Base-by-base conservation (phyloP, 2,797 vertebrate species). In the Sphenodon punctatus region DNA sequence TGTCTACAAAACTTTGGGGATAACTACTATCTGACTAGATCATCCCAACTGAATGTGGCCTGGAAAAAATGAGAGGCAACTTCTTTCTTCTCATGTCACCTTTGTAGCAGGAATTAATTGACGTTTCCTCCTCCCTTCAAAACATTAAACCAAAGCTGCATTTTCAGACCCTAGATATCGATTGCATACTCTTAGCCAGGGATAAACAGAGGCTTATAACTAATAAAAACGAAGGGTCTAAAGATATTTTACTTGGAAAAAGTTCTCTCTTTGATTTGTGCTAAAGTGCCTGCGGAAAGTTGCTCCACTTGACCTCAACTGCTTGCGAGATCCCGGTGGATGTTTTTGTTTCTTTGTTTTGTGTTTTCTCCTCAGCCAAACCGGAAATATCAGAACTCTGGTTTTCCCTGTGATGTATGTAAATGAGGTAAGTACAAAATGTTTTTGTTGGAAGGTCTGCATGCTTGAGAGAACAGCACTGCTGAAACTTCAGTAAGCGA, bases 321-420 rank as follows among this genome's bases (percentile, higher is more conserved):
- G 78, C 30, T 13, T 48, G 14, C 45, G 61, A 75, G 63, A 5
- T 2, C 0, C 0, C 64, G 0, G 6, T 19, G 58, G 64, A 67
- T 64, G 10, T 30, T 48, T 5, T 39, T 19, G 11, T 66, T 30
- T 45, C 83, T n/a, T n/a, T n/a, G n/a, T n/a, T n/a, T n/a, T n/a
- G n/a, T n/a, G n/a, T 78, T 73, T 51, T 83, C 43, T 58, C 72
- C 61, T 5, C 85, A 96, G 96, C 25, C 94, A 97, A 95, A 99
- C 97, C 0, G 96, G 96, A 85, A 94, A 96, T 8, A 95, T 99
- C 85, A 94, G 80, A 88, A 97, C 96, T 0, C 87, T 99, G 80
- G 69, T 98, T 75, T 97, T 98, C 59, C 99, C 99, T 53, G 97
- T 99, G 92, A 94, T 98, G 95, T 96, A 97, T 86, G 74, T 99